Conservation (phyloP, 2,797 vertebrate genomes). For the Pagetopsis macropterus region DNA sequence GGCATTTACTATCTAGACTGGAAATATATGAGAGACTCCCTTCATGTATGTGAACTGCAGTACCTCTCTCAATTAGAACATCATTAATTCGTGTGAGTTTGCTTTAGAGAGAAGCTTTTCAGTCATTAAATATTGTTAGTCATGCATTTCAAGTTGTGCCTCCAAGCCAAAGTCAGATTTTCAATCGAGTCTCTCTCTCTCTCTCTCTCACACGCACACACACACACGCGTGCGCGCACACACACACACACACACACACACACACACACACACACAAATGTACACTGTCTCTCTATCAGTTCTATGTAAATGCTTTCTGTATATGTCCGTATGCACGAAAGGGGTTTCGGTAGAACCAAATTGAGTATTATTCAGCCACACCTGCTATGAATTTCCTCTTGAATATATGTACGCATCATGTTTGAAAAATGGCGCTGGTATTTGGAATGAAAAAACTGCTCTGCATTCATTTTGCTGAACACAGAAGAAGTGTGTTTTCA, state of each 20-base stretch:
- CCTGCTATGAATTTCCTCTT: background rate
- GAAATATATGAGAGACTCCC: slow-evolving; percentile 24
- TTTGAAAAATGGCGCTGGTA: slow-evolving; percentile 49
- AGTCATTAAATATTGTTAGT: slow-evolving; percentile 79
- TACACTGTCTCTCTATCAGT: too few species aligned
- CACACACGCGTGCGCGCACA: background rate
- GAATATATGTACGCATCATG: slow-evolving; percentile 22
- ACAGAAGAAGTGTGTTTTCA: slow-evolving; percentile 68
- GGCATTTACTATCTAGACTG: slow-evolving; percentile 32
- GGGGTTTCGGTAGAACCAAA: background rate
- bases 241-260: background rate
- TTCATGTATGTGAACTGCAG: slow-evolving; percentile 37
- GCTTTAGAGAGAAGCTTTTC: slow-evolving; percentile 67
- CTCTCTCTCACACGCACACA: background rate
- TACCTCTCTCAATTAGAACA: slow-evolving; percentile 62
- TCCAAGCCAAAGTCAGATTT: slow-evolving; percentile 58
- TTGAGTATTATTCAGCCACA: background rate
- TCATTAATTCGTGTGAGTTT: slow-evolving; percentile 69
- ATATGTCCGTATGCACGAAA: background rate
- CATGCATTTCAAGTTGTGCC: slow-evolving; percentile 71
- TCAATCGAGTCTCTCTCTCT: slow-evolving; percentile 18
- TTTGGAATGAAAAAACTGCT: slow-evolving; percentile 66
- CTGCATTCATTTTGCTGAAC: slow-evolving; percentile 64
- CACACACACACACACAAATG: background rate
- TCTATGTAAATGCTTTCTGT: background rate